Evolutionary conservation across 2,113 vertebrate genomes (phyloP), one percentile per base, ranked within the genome.

Genomic region (Otus sunia): DNA sequence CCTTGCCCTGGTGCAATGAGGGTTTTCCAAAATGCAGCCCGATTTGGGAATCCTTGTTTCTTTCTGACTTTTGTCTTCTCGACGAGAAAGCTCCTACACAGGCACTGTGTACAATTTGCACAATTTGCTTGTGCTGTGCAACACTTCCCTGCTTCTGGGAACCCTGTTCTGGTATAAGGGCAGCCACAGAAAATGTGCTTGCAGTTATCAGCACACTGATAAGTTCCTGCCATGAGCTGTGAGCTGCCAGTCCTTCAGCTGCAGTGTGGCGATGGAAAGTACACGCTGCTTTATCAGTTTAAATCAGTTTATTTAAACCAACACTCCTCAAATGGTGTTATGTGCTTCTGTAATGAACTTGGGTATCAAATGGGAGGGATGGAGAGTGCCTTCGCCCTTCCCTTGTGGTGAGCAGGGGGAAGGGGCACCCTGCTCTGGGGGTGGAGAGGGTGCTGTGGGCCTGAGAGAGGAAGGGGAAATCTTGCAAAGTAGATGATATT

Each of bases 271-370:
- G 1, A 2, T 64, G 78, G 62, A 49, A 85, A 88, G 27, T 64
- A 34, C 12, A 0, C 9, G n/a, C 66, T 79, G 53, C 64, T 77
- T 73, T 45, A 73, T 58, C 55, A 30, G 29, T 23, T 79, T 47
- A 23, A 47, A 82, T 72, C 29, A 5, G 29, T 59, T 75, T 67
- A 11, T 63, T 87, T 82, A 60, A 90, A 59, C 53, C 53, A 49
- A 0, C 0, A 0, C 36, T 86, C 36, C 49, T 92, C 43, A 37
- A 16, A 43, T 45, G 49, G 41, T 37, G 25, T 39, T 80, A 2
- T 0, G 0, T 56, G 41, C 39, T 55, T 45, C 47, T 82, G 53
- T 49, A 16, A 11, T 27, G 52, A 77, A 14, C 52, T 58, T 7
- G n/a, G 8, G 56, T 17, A 34, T 58, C 29, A 9, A 5, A 12